These are phyloP conservation scores for Lates japonicus DNA, from an alignment of 2,797 vertebrate genomes.

Conservation along the genomic window DNA sequence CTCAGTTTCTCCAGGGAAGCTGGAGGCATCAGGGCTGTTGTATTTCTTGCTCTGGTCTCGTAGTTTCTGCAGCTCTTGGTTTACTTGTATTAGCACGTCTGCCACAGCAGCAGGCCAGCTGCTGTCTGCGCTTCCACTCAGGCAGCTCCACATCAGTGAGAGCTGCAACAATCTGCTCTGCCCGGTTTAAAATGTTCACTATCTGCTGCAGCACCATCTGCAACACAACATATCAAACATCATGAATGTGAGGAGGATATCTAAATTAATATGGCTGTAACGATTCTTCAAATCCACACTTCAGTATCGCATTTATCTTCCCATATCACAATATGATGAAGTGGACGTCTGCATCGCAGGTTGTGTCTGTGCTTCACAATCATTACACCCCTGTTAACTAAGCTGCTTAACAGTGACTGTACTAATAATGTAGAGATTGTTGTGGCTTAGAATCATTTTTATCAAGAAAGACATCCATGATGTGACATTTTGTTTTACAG, in stretches of 20 bases:
- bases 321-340: too few relatives aligned
- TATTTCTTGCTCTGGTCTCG: constrained; percentile 88
- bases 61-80: constrained; percentile 83
- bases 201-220: constrained; percentile 87
- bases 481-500: too few relatives aligned
- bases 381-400: too few relatives aligned
- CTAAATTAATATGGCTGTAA: too few relatives aligned
- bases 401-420: background rate
- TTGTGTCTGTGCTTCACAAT: too few relatives aligned
- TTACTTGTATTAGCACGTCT: constrained; percentile 84
- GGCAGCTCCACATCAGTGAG: constrained; percentile 82
- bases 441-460: background rate
- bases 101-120: constrained; percentile 81
- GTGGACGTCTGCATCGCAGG: too few relatives aligned
- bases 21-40: constrained; percentile 65
- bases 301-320: too few relatives aligned
- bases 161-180: constrained; percentile 63
- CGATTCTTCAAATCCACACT: too few relatives aligned
- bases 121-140: constrained; percentile 87
- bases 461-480: background rate
- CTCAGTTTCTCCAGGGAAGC: constrained; percentile 82
- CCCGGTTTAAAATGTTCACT: constrained; percentile 73
- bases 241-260: background rate
- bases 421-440: background rate
- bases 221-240: background rate